A percentile compares a stretch with the other conserved stretches of the same genome.
phyloP scores from a whole-genome alignment of 2,797 vertebrate genomes.

The Oryzias dopingdopingensis region DNA sequence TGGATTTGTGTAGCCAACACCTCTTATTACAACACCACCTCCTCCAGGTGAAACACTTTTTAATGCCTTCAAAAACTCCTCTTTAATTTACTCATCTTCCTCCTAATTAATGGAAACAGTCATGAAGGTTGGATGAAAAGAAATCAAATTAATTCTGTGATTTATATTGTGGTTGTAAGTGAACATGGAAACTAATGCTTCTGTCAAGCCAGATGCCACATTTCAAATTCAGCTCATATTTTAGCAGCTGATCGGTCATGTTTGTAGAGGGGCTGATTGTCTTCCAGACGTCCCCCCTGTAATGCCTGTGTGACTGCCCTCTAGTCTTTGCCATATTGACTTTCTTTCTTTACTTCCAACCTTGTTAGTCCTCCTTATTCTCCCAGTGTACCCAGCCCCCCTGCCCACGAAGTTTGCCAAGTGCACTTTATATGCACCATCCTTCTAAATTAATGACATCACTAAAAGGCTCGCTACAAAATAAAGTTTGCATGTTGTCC shows the following conservation, averaged over 20 bases:
- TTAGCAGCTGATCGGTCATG: constrained; percentile 48
- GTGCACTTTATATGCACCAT: constrained; percentile 79
- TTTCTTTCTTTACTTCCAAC: constrained; percentile 67
- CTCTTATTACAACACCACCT: constrained; percentile 32
- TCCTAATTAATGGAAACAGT: constrained; percentile 60
- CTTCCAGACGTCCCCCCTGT: constrained; percentile 39
- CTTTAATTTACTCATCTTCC: constrained; percentile 66
- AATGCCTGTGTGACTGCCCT: constrained; percentile 50
- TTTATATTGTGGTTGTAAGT: constrained; percentile 49
- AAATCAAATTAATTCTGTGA: constrained; percentile 59
- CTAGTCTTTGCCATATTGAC: constrained; percentile 60
- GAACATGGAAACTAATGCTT: constrained; percentile 31
- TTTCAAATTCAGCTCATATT: constrained; percentile 43
- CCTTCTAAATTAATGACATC: constrained; percentile 84
- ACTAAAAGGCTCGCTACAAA: constrained; percentile 80
- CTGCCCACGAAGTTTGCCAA: constrained; percentile 76
- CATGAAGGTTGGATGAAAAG: constrained; percentile 65
- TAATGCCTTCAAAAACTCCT: constrained; percentile 56
- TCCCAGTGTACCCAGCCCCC: constrained; percentile 67
- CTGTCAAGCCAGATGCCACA: constrained; percentile 43
- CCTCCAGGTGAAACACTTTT: constrained; percentile 47
- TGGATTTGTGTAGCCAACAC: constrained; percentile 42
- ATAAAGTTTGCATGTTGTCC: constrained; percentile 82
- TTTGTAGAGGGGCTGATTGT: constrained; percentile 43
- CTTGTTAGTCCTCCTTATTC: constrained; percentile 65